A percentile compares a stretch with the other conserved stretches of the same genome.
phyloP scores from a whole-genome alignment of 2,888 invertebrate genomes.

The Aphelenchoides bicaudatus region DNA sequence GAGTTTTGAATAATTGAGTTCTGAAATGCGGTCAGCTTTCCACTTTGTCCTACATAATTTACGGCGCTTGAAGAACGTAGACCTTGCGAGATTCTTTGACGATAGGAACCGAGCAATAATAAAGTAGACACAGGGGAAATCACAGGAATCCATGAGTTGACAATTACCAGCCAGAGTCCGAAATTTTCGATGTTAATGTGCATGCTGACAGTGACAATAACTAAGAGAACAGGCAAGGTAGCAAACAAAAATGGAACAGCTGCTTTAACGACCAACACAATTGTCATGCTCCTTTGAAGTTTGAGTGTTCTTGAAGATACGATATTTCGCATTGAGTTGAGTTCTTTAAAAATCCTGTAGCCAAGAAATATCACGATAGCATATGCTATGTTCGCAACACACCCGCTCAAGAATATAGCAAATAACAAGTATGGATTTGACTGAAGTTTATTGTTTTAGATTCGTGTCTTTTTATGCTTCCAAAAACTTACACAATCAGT shows the following conservation, averaged over 20 bases:
- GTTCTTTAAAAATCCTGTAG: neutral
- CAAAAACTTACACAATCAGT: conserved; percentile 1
- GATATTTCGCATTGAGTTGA: neutral
- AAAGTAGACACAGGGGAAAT: neutral
- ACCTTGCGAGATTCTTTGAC: neutral
- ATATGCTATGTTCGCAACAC: neutral
- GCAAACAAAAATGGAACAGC: neutral
- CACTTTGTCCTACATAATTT: too few species aligned
- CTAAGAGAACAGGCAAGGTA: neutral
- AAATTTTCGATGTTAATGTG: neutral
- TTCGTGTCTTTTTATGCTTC: too few species aligned
- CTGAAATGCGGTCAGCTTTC: too few species aligned
- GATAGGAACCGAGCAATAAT: neutral
- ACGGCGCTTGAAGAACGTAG: neutral
- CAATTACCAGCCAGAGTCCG: neutral
- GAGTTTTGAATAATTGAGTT: too few species aligned
- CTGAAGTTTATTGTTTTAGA: too few species aligned
- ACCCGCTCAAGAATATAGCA: neutral
- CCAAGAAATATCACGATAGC: neutral
- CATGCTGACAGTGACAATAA: neutral
- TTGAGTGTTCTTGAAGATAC: neutral
- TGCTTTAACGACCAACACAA: conserved; percentile 4
- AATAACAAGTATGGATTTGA: neutral
- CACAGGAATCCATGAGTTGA: conserved; percentile 4
- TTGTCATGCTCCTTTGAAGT: neutral